Conservation (phyloP, 2,888 invertebrate genomes). For the Cryptocephalus moraei region DNA sequence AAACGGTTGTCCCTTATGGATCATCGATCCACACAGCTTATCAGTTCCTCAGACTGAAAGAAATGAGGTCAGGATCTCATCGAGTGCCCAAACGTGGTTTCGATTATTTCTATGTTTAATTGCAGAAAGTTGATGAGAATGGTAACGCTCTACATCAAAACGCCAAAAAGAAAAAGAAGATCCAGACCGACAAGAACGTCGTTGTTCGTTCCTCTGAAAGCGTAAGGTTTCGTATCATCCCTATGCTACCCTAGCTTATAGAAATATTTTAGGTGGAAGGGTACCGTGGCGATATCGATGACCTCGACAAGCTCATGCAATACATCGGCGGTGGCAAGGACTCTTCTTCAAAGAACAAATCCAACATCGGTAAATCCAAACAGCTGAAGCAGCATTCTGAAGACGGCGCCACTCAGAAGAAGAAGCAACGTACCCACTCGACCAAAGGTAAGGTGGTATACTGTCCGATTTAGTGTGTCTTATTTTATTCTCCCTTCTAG, state of each 20-base stretch:
- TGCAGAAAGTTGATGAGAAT: conserved; percentile 69
- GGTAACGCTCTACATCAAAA: conserved; percentile 58
- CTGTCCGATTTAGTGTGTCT: no score
- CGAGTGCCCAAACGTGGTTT: background rate
- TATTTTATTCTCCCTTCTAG: no score
- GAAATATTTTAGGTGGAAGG: conserved; percentile 50
- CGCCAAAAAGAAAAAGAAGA: conserved; percentile 47
- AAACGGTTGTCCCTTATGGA: conserved; percentile 12
- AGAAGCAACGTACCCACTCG: conserved; percentile 22
- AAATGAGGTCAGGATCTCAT: no score
- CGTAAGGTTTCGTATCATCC: conserved; percentile 19
- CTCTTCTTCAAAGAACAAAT: conserved; percentile 26
- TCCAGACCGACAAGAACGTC: conserved; percentile 40
- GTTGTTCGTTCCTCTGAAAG: conserved; percentile 38
- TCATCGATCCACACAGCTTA: conserved; percentile 12
- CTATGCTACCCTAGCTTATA: background rate
- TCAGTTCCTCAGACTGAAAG: no score
- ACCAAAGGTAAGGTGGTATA: conserved; percentile 26
- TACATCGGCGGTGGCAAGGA: conserved; percentile 65
- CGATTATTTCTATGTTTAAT: conserved; percentile 17
- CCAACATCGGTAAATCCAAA: conserved; percentile 24
- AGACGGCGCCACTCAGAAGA: conserved; percentile 25
- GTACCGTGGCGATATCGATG: conserved; percentile 62
- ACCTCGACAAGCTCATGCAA: conserved; percentile 65
- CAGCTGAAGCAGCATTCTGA: conserved; percentile 25